Evolutionary conservation across 2,888 invertebrate species (phyloP).

Genomic region (Hydropsyche betteni): DNA sequence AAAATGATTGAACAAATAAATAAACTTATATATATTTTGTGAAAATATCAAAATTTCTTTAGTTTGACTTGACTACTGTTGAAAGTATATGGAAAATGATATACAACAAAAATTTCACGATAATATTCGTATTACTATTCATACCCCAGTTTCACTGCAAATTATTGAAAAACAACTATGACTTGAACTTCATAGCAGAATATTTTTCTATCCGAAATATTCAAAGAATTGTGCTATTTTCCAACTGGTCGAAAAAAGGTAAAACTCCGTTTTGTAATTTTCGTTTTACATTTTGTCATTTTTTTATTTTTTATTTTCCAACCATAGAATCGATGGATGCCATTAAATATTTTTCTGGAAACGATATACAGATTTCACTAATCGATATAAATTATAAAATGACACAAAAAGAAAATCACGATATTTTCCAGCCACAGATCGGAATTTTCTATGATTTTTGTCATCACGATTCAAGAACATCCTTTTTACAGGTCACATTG

Average conservation of each 20-base stretch:
- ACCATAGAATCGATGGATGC: slow-evolving; percentile 38
- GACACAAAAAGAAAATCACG: slow-evolving; percentile 22
- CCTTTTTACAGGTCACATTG: slow-evolving; percentile 38
- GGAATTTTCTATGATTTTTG: slow-evolving; percentile 45
- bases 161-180: background rate
- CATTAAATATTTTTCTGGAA: slow-evolving; percentile 41
- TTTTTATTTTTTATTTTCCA: slow-evolving; percentile 13
- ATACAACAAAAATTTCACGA: too few relatives aligned
- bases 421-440: slow-evolving; percentile 35
- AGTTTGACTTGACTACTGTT: too few relatives aligned
- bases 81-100: too few relatives aligned
- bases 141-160: too few relatives aligned
- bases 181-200: slow-evolving; percentile 36
- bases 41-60: too few relatives aligned
- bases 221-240: slow-evolving; percentile 41
- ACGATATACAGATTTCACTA: slow-evolving; percentile 42
- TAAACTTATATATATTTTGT: too few relatives aligned
- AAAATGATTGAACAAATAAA: too few relatives aligned
- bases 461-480: slow-evolving; percentile 38
- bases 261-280: background rate
- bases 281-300: background rate
- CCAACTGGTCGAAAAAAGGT: slow-evolving; percentile 45
- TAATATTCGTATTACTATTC: too few relatives aligned
- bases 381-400: slow-evolving; percentile 34
- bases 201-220: slow-evolving; percentile 40